Evolutionary conservation across 2,888 invertebrate species (phyloP).

Genomic region (Torymus auratus): DNA sequence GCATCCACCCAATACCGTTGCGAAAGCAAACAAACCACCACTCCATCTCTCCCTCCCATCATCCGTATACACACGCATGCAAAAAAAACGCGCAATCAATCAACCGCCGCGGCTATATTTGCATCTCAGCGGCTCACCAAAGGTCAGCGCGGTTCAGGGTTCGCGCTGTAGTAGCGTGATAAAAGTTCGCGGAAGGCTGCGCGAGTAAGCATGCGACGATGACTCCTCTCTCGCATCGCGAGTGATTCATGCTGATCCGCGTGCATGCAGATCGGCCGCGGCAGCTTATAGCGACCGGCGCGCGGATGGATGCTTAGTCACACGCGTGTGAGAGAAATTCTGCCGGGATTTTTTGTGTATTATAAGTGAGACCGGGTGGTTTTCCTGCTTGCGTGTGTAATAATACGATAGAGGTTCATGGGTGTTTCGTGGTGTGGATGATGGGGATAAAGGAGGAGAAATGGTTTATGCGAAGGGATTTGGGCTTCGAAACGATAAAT

Average conservation of each 20-base stretch:
- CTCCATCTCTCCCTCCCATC: no score
- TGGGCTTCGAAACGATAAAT: no score
- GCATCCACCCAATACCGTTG: no score
- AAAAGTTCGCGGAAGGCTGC: constrained; percentile 19
- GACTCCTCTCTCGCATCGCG: constrained; percentile 39
- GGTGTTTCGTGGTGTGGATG: no score
- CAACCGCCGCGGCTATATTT: background rate
- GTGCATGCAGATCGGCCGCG: constrained; percentile 61
- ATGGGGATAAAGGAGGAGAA: no score
- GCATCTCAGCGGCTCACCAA: background rate
- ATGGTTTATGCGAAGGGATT: no score
- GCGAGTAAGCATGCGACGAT: constrained; percentile 11
- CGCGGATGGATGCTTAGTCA: constrained; percentile 59
- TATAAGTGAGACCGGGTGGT: no score
- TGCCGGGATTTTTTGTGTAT: no score
- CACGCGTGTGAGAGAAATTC: constrained; percentile 9
- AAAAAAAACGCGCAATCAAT: background rate
- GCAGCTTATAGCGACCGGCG: constrained; percentile 1
- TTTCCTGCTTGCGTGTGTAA: no score
- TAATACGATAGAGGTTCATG: no score
- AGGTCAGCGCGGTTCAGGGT: constrained; percentile 32
- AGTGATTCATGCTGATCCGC: constrained; percentile 38
- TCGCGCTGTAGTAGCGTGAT: background rate
- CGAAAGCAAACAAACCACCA: no score
- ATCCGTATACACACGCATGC: no score